Conservation (phyloP, 2,113 vertebrate genomes). For the Serilophus lunatus region DNA sequence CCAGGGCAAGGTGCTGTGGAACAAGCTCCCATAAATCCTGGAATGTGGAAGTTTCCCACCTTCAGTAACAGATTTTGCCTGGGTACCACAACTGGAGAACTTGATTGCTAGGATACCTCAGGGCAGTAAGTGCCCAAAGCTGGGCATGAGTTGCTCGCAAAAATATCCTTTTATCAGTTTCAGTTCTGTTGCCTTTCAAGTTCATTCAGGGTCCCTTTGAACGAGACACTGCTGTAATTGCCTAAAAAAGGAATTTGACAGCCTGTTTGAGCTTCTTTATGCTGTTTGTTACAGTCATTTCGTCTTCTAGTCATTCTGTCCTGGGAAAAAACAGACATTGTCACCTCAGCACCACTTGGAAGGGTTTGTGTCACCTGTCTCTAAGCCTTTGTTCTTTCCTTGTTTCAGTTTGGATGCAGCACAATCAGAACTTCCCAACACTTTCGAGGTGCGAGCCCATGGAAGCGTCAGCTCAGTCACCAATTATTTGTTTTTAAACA, state of each 20-base stretch:
- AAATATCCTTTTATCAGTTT: constrained; percentile 36
- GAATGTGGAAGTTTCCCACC: rapidly evolving
- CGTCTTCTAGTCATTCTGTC: constrained; percentile 11
- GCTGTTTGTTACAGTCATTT: not conserved
- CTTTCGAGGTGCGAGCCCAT: not conserved
- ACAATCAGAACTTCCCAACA: not conserved
- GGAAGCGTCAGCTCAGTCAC: not conserved
- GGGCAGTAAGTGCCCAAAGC: constrained; percentile 2
- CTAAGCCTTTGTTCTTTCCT: not conserved
- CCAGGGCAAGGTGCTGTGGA: not conserved
- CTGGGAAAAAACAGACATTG: not conserved
- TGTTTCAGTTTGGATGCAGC: not conserved
- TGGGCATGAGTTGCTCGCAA: not conserved
- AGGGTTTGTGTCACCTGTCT: not conserved
- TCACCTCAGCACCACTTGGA: too few species aligned
- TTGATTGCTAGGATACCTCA: not conserved
- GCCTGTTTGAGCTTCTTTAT: constrained; percentile 49
- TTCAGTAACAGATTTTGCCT: not conserved
- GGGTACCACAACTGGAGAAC: not conserved
- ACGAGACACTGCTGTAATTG: constrained; percentile 35
- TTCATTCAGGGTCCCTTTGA: constrained; percentile 33
- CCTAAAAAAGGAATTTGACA: constrained; percentile 42
- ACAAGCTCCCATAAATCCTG: not conserved
- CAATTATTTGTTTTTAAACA: not conserved
- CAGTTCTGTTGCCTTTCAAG: constrained; percentile 47